Conservation (phyloP, 2,797 vertebrate genomes). For the Astyanax mexicanus region DNA sequence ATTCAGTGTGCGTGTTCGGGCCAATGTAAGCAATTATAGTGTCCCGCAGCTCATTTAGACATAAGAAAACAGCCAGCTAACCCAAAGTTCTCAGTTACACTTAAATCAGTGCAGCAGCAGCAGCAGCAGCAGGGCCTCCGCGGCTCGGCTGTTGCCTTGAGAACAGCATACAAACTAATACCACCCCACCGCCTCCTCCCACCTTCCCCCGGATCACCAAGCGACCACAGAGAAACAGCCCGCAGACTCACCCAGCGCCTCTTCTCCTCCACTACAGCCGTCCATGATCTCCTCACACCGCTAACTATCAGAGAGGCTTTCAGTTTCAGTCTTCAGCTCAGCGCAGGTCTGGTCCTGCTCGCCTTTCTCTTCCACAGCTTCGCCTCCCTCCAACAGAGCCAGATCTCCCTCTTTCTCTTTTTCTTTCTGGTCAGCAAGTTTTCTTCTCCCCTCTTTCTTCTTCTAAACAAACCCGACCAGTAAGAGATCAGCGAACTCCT, state of each 20-base stretch:
- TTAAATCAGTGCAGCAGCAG: too few species aligned
- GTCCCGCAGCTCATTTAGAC: too few species aligned
- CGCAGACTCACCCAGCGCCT: not conserved
- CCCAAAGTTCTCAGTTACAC: too few species aligned
- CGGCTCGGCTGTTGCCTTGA: constrained; percentile 71
- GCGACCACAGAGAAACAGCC: constrained; percentile 52
- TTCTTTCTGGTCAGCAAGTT: not conserved
- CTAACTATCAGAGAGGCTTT: not conserved
- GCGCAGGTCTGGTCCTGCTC: not conserved
- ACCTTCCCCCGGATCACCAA: constrained; percentile 57
- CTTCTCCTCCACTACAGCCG: not conserved
- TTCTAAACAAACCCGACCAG: too few species aligned
- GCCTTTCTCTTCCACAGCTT: too few species aligned
- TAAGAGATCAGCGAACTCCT: too few species aligned
- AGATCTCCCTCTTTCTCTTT: not conserved
- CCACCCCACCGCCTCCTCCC: constrained; percentile 17
- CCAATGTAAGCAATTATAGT: not conserved
- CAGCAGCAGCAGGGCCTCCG: constrained; percentile 13
- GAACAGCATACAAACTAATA: constrained; percentile 67
- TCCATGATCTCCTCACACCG: not conserved
- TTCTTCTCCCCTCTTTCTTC: not conserved
- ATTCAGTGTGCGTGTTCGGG: not conserved
- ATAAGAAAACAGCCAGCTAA: too few species aligned
- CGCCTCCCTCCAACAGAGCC: too few species aligned
- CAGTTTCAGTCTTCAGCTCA: not conserved